Conservation (phyloP, 2,113 vertebrate species). For the Perca flavescens region DNA sequence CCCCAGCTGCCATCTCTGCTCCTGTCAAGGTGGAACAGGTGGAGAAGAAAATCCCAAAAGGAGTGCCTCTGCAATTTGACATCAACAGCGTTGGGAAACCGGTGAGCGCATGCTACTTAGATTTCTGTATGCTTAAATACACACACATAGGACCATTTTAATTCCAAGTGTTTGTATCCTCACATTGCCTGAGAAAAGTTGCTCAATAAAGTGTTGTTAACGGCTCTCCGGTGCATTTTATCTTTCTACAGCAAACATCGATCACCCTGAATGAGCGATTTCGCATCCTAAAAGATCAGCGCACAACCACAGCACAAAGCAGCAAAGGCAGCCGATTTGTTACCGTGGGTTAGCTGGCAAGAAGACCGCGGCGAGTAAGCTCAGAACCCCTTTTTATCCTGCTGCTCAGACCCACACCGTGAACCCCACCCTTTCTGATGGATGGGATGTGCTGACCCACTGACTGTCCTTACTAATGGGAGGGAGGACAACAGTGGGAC, state of each 20-base stretch:
- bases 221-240: neutral
- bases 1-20: slow-evolving; percentile 80
- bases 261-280: slow-evolving; percentile 97
- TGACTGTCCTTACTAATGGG: neutral
- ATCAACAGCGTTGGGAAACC: slow-evolving; percentile 98
- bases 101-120: slow-evolving; percentile 75
- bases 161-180: neutral
- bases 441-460: slow-evolving; percentile 12
- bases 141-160: neutral
- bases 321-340: slow-evolving; percentile 93
- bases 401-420: slow-evolving; percentile 29
- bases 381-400: slow-evolving; percentile 6
- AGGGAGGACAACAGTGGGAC: neutral
- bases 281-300: slow-evolving; percentile 93
- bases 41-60: slow-evolving; percentile 93
- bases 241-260: slow-evolving; percentile 85
- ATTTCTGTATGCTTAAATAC: neutral
- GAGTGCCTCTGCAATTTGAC: slow-evolving; percentile 94
- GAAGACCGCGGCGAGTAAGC: neutral
- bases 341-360: slow-evolving; percentile 90
- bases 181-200: neutral
- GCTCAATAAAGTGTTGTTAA: neutral
- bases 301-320: slow-evolving; percentile 81
- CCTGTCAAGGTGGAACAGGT: slow-evolving; percentile 85
- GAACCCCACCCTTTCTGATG: slow-evolving; percentile 29